Percentiles rank a stretch among this genome's conserved stretches.
These are phyloP conservation scores for Sebastolobus alascanus DNA, from an alignment of 2,797 vertebrate genomes.

Conservation along the genomic window DNA sequence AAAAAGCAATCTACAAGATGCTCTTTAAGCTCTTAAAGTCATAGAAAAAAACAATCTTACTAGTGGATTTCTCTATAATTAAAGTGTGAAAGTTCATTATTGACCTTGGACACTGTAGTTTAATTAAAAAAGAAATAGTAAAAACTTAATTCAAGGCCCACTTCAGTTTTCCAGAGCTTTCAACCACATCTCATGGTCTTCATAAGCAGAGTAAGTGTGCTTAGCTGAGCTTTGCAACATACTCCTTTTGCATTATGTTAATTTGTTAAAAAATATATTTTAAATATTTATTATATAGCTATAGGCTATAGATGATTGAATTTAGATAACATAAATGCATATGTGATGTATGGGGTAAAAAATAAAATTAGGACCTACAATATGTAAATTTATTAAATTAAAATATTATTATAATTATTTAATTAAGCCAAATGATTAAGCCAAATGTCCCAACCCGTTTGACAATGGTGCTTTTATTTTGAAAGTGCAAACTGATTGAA, in stretches of 20 bases:
- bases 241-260: neutral
- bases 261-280: neutral
- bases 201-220: neutral
- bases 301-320: neutral
- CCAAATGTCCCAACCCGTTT: neutral
- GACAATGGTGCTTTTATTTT: constrained; percentile 33
- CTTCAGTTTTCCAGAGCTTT: neutral
- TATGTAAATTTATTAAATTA: neutral
- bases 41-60: neutral
- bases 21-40: too few relatives aligned
- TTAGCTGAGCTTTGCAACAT: neutral
- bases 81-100: neutral
- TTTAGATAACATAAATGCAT: neutral
- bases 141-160: neutral
- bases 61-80: neutral
- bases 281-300: too few relatives aligned
- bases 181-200: neutral
- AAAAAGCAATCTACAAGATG: too few relatives aligned
- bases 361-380: neutral
- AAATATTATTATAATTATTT: neutral
- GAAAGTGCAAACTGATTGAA: constrained; percentile 1
- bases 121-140: neutral
- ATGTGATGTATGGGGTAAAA: neutral
- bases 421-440: neutral
- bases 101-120: neutral